phyloP scores from a whole-genome alignment of 2,888 invertebrate genomes.

The Troilus luridus region DNA sequence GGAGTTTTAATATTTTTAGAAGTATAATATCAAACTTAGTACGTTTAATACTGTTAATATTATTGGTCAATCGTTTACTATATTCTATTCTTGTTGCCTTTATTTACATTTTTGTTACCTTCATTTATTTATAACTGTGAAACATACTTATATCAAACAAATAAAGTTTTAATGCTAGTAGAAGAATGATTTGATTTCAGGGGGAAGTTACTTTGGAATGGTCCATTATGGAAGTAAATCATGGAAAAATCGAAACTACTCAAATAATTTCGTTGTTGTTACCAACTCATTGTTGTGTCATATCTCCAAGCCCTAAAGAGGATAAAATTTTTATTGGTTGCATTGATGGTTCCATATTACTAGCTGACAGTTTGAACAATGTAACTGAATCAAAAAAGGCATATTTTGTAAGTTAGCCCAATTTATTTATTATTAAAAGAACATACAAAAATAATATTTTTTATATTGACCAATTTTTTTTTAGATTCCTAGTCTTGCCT shows the following conservation, averaged over 20 bases:
- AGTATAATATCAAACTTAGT: no score
- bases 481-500: conserved; percentile 77
- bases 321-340: conserved; percentile 85
- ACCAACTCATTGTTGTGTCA: conserved; percentile 79
- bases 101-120: no score
- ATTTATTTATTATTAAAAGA: not conserved
- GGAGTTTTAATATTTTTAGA: no score
- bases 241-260: conserved; percentile 75
- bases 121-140: no score
- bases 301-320: conserved; percentile 80
- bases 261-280: conserved; percentile 79
- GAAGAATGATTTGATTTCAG: conserved; percentile 66
- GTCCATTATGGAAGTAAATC: conserved; percentile 76
- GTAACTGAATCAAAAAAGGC: conserved; percentile 73
- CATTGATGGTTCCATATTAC: conserved; percentile 86
- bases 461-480: conserved; percentile 55
- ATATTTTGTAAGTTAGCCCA: conserved; percentile 79
- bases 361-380: conserved; percentile 83
- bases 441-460: not conserved
- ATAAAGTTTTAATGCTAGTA: not conserved
- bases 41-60: no score
- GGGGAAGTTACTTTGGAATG: conserved; percentile 82
- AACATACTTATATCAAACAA: conserved; percentile 48
- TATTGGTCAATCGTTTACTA: no score
- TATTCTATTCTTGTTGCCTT: no score